These are phyloP conservation scores for Apostichopus leukothele DNA, from an alignment of 53 echinoderm and acorn worm genomes.

Conservation along the genomic window DNA sequence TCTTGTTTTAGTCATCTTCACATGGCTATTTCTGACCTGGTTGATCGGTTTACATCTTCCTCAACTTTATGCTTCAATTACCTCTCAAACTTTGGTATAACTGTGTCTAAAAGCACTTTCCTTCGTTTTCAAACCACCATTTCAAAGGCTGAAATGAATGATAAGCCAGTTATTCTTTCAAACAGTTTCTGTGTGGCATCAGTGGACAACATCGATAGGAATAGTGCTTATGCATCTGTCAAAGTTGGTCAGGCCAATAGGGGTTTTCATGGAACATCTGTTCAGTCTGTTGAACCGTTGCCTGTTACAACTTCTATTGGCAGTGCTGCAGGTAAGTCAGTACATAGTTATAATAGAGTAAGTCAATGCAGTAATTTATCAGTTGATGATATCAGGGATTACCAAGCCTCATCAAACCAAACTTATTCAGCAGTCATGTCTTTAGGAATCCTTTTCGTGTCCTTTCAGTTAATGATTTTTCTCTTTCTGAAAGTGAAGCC, in stretches of 20 bases:
- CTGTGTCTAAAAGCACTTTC: conserved; percentile 38
- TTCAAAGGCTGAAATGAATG: conserved; percentile 38
- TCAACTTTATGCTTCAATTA: conserved; percentile 49
- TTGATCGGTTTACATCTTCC: conserved; percentile 51
- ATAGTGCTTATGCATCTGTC: conserved; percentile 36
- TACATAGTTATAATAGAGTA: neutral
- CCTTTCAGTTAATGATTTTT: conserved; percentile 34
- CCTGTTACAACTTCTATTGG: neutral
- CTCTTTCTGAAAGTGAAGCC: neutral
- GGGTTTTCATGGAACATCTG: conserved; percentile 48
- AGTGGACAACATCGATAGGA: conserved; percentile 42
- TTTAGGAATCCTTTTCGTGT: neutral
- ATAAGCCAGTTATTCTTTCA: conserved; percentile 10
- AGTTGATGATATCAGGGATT: neutral
- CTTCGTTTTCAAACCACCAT: conserved; percentile 33
- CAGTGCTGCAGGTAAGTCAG: too few species aligned
- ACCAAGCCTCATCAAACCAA: neutral
- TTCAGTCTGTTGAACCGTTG: conserved; percentile 43
- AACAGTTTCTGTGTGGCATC: conserved; percentile 34
- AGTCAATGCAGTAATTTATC: conserved; percentile 14
- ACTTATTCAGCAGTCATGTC: neutral
- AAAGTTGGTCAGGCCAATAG: conserved; percentile 7
- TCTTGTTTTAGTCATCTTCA: conserved; percentile 48
- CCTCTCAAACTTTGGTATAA: conserved; percentile 45
- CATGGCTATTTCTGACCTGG: conserved; percentile 40